Conservation (phyloP, 1,140 invertebrate species). For the Reticulitermes speratus region DNA sequence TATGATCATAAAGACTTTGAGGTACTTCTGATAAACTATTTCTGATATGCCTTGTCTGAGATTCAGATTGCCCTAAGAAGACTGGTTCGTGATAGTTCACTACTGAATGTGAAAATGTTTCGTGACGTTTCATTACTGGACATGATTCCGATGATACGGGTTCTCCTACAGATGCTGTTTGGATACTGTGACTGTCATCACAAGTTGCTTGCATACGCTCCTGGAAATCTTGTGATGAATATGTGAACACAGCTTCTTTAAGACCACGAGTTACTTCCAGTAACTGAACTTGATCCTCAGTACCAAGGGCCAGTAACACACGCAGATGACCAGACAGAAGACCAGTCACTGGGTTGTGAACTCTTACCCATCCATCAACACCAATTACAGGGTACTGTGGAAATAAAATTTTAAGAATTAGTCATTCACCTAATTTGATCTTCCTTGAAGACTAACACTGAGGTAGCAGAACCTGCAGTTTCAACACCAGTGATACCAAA, state of each 20-base stretch:
- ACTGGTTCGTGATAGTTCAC: neutral
- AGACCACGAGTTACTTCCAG: slow-evolving; percentile 47
- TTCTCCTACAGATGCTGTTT: neutral
- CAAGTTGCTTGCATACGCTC: neutral
- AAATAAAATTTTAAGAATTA: slow-evolving; percentile 29
- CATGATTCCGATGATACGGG: neutral
- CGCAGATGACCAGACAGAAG: slow-evolving; percentile 52
- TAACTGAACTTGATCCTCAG: slow-evolving; percentile 57
- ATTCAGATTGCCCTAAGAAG: neutral
- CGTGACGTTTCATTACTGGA: too few relatives aligned
- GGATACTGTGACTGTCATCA: neutral
- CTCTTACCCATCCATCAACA: slow-evolving; percentile 58
- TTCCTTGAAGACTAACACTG: neutral
- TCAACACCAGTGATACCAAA: too few relatives aligned
- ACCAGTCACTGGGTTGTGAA: slow-evolving; percentile 49
- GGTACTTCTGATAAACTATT: too few relatives aligned
- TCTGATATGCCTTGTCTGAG: neutral
- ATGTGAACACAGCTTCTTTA: neutral
- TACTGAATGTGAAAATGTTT: neutral
- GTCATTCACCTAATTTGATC: neutral
- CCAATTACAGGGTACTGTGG: slow-evolving; percentile 58
- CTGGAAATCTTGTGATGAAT: neutral
- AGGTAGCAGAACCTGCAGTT: too few relatives aligned
- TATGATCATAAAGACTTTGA: too few relatives aligned
- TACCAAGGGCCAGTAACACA: slow-evolving; percentile 58